These are phyloP conservation scores for Tauraco erythrolophus DNA, from an alignment of 2,113 vertebrate species.

Conservation along the genomic window DNA sequence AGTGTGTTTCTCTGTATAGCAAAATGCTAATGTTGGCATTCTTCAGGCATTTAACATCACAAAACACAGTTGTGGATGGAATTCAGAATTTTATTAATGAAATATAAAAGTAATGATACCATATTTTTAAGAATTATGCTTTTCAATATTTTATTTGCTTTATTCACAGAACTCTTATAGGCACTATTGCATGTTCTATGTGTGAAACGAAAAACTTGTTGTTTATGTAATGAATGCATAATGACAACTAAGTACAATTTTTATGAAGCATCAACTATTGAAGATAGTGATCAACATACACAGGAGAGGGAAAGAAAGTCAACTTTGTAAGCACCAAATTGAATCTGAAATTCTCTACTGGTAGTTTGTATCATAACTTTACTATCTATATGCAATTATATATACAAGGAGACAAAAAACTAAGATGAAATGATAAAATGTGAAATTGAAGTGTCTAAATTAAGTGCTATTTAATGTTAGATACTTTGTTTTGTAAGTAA, in stretches of 20 bases:
- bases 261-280: background rate
- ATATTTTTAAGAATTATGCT: background rate
- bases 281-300: background rate
- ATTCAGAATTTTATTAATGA: background rate
- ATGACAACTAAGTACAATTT: background rate
- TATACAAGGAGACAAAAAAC: background rate
- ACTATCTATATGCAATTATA: no score
- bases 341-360: background rate
- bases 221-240: background rate
- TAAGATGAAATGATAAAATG: background rate
- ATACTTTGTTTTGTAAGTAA: background rate
- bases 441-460: background rate
- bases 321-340: background rate
- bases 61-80: background rate
- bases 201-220: background rate
- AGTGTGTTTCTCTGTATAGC: background rate
- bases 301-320: background rate
- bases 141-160: slow-evolving; percentile 37
- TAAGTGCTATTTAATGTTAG: background rate
- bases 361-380: background rate
- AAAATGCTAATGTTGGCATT: slow-evolving; percentile 7
- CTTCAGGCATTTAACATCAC: slow-evolving; percentile 1
- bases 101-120: background rate
- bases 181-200: background rate
- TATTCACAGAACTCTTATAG: background rate